Conservation (phyloP, 2,888 invertebrate species). For the Cataglyphis albicans region DNA sequence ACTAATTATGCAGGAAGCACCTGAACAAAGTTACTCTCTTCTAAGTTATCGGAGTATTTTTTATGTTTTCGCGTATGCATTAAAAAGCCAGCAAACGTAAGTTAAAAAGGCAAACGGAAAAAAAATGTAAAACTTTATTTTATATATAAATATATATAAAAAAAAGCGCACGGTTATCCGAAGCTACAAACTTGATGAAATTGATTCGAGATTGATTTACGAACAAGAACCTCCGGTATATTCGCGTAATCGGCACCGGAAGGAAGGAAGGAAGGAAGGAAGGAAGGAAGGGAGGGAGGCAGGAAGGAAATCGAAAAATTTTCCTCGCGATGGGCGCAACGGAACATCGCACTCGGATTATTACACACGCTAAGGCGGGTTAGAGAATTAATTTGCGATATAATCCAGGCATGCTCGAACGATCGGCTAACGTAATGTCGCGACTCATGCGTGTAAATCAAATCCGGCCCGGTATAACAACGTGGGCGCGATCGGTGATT, state of each 20-base stretch:
- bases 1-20: conserved; percentile 16
- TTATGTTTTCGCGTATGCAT: neutral
- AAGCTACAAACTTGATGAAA: conserved; percentile 30
- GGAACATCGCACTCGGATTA: neutral
- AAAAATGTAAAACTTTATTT: conserved; percentile 8
- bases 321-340: neutral
- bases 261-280: conserved; percentile 8
- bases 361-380: neutral
- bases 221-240: neutral
- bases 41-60: neutral
- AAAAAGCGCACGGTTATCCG: neutral
- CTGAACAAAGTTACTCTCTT: neutral
- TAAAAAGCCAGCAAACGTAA: neutral
- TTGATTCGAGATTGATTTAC: conserved; percentile 23
- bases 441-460: conserved; percentile 34
- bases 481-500: neutral
- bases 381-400: conserved; percentile 8
- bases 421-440: conserved; percentile 23
- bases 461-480: conserved; percentile 13
- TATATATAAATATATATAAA: too few species aligned
- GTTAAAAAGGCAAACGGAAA: neutral
- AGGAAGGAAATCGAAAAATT: conserved; percentile 7
- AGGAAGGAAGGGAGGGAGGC: neutral
- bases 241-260: neutral
- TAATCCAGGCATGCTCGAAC: neutral